Percentiles rank a stretch among this genome's conserved stretches.
Evolutionary conservation across 2,113 vertebrate genomes (phyloP).

Genomic region (Brienomyrus brachyistius): DNA sequence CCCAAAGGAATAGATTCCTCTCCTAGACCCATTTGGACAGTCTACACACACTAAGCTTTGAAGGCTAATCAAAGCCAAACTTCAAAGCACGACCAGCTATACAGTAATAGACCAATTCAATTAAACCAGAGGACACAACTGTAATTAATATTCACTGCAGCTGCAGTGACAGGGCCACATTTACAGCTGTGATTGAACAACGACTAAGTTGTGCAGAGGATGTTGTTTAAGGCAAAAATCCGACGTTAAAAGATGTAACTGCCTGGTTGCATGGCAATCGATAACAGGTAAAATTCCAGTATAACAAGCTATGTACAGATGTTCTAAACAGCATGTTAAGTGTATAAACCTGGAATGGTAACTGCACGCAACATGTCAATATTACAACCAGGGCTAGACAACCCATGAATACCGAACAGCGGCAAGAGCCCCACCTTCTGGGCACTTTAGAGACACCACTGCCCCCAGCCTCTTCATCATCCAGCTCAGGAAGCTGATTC

Average conservation of each 20-base stretch:
- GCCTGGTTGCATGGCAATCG: not conserved
- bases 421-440: slow-evolving; percentile 56
- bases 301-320: not conserved
- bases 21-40: not conserved
- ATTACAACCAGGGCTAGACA: not conserved
- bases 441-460: slow-evolving; percentile 63
- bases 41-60: not conserved
- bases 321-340: not conserved
- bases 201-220: not conserved
- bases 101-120: not conserved
- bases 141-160: not conserved
- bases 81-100: not conserved
- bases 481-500: slow-evolving; percentile 54
- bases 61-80: not conserved
- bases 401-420: not conserved
- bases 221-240: not conserved
- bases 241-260: not conserved
- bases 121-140: not conserved
- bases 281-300: not conserved
- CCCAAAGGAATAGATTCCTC: not conserved
- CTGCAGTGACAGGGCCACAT: not conserved
- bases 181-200: not conserved
- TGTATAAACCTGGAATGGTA: not conserved
- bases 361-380: not conserved
- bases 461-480: slow-evolving; percentile 62